Evolutionary conservation across 2,888 invertebrate species (phyloP).

Genomic region (Macrosoma leucophasiata): DNA sequence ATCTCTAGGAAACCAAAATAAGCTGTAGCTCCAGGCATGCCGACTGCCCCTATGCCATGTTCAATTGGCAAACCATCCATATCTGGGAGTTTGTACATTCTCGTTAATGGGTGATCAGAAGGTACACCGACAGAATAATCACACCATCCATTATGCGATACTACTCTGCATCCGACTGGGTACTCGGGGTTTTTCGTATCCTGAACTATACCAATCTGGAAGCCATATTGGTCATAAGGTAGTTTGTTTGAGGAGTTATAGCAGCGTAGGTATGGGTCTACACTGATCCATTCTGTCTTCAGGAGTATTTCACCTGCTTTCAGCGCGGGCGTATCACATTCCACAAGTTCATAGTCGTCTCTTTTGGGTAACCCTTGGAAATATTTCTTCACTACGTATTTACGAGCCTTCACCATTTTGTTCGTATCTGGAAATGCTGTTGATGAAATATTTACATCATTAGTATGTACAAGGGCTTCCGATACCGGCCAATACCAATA

Average conservation of each 20-base stretch:
- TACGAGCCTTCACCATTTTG: slow-evolving; percentile 68
- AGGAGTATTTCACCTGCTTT: slow-evolving; percentile 68
- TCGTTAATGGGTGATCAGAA: slow-evolving; percentile 5
- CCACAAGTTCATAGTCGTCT: slow-evolving; percentile 73
- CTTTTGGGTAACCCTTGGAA: slow-evolving; percentile 76
- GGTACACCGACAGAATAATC: slow-evolving; percentile 55
- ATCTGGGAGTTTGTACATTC: slow-evolving; percentile 63
- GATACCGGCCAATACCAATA: no score
- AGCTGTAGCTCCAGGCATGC: slow-evolving; percentile 82
- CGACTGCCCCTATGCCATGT: slow-evolving; percentile 75
- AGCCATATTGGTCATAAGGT: slow-evolving; percentile 35
- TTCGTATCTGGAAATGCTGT: no score
- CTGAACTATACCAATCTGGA: slow-evolving; percentile 56
- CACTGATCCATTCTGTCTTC: slow-evolving; percentile 41
- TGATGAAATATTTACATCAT: no score
- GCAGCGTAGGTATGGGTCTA: slow-evolving; percentile 39
- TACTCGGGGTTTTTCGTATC: slow-evolving; percentile 76
- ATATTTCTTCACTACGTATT: slow-evolving; percentile 69
- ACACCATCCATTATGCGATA: slow-evolving; percentile 81
- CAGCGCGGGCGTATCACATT: slow-evolving; percentile 75
- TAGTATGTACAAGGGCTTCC: no score
- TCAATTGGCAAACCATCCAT: slow-evolving; percentile 68
- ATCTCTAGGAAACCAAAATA: slow-evolving; percentile 82
- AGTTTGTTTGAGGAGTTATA: slow-evolving; percentile 19
- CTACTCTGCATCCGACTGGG: slow-evolving; percentile 76